These are phyloP conservation scores for Drosophila nigritarsus DNA, from an alignment of 2,888 invertebrate species.

Conservation along the genomic window DNA sequence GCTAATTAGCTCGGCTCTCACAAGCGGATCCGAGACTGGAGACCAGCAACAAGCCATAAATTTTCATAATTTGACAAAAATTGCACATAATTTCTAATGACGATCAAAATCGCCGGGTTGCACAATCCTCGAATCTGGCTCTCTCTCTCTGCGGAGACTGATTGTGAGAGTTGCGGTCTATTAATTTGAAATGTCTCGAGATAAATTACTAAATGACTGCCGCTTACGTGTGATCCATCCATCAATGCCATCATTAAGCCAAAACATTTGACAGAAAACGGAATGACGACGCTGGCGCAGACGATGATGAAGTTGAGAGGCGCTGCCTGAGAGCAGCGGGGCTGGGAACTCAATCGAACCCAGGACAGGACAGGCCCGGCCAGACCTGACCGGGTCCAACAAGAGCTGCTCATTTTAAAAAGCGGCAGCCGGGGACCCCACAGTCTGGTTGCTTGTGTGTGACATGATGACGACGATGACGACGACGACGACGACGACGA, in stretches of 20 bases:
- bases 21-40: conserved; percentile 29
- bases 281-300: conserved; percentile 25
- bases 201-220: conserved; percentile 80
- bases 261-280: conserved; percentile 79
- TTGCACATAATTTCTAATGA: conserved; percentile 67
- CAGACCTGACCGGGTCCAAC: not conserved
- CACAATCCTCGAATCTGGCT: conserved; percentile 54
- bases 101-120: conserved; percentile 61
- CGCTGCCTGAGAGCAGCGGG: conserved; percentile 11
- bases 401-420: conserved; percentile 19
- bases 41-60: conserved; percentile 59
- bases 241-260: conserved; percentile 81
- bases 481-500: conserved; percentile 16
- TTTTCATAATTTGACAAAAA: conserved; percentile 77
- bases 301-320: conserved; percentile 32
- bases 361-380: not conserved
- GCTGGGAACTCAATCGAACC: conserved; percentile 6
- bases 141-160: conserved; percentile 25
- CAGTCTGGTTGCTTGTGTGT: conserved; percentile 52
- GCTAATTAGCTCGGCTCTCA: conserved; percentile 73
- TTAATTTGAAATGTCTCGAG: conserved; percentile 79
- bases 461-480: conserved; percentile 45
- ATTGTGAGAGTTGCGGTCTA: conserved; percentile 68
- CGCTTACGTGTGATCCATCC: conserved; percentile 82
- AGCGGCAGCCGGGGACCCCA: conserved; percentile 61